Conservation (phyloP, 2,888 invertebrate genomes). For the Byasa hedistus region DNA sequence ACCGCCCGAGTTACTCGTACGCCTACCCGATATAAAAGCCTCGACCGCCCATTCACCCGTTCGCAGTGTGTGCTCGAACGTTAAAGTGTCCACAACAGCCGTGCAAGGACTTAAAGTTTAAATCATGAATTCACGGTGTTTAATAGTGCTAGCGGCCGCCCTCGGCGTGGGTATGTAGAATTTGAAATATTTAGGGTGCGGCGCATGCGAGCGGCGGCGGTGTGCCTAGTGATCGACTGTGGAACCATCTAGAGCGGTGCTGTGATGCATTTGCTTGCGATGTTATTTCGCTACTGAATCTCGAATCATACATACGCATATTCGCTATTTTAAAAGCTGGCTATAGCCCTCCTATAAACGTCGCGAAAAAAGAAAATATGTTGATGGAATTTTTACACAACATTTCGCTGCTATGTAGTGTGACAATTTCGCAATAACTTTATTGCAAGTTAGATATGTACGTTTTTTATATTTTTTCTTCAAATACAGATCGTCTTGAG, state of each 20-base stretch:
- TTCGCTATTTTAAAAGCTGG: constrained; percentile 49
- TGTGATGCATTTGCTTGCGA: constrained; percentile 17
- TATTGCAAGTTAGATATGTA: background rate
- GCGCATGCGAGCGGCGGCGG: constrained; percentile 36
- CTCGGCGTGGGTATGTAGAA: constrained; percentile 85
- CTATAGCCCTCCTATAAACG: constrained; percentile 49
- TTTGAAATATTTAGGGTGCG: constrained; percentile 72
- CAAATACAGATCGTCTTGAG: no score
- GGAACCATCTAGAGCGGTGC: constrained; percentile 33
- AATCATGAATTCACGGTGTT: constrained; percentile 78
- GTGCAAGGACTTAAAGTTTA: constrained; percentile 74
- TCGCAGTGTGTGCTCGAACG: constrained; percentile 79
- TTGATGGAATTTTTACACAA: constrained; percentile 26
- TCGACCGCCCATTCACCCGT: constrained; percentile 77
- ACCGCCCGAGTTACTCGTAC: constrained; percentile 60
- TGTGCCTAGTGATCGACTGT: constrained; percentile 43
- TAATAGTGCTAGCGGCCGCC: constrained; percentile 82
- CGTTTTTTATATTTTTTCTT: background rate
- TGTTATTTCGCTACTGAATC: constrained; percentile 35
- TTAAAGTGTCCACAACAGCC: constrained; percentile 73
- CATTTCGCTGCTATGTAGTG: constrained; percentile 4
- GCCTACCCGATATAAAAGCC: constrained; percentile 76
- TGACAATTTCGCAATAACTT: background rate
- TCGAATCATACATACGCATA: constrained; percentile 57
- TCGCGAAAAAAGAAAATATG: constrained; percentile 53